Evolutionary conservation across 1,140 invertebrate species (phyloP).

Genomic region (Drosophila bipectinata): DNA sequence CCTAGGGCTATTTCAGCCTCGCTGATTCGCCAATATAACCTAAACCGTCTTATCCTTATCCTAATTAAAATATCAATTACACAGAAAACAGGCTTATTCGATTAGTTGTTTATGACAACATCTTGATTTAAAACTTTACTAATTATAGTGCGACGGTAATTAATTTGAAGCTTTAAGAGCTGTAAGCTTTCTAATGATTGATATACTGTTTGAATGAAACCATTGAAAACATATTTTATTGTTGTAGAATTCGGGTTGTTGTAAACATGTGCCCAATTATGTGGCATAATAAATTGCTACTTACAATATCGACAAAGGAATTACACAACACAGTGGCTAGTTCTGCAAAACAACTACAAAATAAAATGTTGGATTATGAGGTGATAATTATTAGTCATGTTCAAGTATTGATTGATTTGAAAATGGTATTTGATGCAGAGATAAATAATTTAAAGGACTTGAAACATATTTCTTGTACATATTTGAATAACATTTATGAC

Average conservation of each 20-base stretch:
- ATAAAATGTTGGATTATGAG: too few relatives aligned
- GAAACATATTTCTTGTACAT: not conserved
- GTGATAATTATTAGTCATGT: too few relatives aligned
- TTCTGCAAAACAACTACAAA: too few relatives aligned
- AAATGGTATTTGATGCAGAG: too few relatives aligned
- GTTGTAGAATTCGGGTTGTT: not conserved
- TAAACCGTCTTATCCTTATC: not conserved
- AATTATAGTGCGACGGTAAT: not conserved
- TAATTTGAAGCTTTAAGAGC: not conserved
- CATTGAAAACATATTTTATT: not conserved
- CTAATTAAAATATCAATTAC: not conserved
- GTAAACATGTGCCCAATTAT: constrained; percentile 1
- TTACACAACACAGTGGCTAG: not conserved
- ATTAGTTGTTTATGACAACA: too few relatives aligned
- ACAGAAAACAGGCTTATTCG: not conserved
- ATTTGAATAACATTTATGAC: not conserved
- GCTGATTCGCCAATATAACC: too few relatives aligned
- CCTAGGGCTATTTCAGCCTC: too few relatives aligned
- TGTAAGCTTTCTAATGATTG: not conserved
- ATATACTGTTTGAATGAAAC: not conserved
- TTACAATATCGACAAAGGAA: not conserved
- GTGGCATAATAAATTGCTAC: not conserved
- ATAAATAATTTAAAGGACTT: too few relatives aligned
- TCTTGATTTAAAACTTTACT: not conserved
- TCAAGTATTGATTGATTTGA: too few relatives aligned